Evolutionary conservation across 1,140 invertebrate species (phyloP), one percentile per base, ranked within the genome.

Genomic region (Tenebrio molitor): DNA sequence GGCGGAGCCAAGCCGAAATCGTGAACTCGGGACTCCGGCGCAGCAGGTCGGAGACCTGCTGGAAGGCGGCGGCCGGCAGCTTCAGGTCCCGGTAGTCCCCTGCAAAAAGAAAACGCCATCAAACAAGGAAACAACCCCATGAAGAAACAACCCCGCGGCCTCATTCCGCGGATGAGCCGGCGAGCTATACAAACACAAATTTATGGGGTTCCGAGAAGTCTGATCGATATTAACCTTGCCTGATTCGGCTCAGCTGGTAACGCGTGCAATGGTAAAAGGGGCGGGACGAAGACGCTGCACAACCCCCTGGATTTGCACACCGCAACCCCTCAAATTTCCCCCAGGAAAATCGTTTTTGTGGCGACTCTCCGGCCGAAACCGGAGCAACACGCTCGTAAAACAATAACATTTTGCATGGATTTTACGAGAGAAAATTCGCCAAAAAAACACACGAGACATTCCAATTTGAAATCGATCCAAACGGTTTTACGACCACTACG

Each of bases 11-110:
- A 29, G 93, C 92, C 64, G 92, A 87, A 77, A 95, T 86, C 50
- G 93, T 95, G 84, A 95, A 94, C 84, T 95, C 93, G 75, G 90
- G 88, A 76, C 89, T 90, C 77, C 85, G 85, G 69, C 88, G 87
- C 78, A 95, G 85, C 79, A 93, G 81, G 71, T 90, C 86, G 25
- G 88, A 87, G 16, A 91, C 91, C 77, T 87, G 86, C 74, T 89
- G 84, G 82, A 90, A 92, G 71, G 88, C 87, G 44, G 84, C 82
- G 72, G 89, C 85, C 73, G 90, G 90, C 79, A 95, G 83, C 83
- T 89, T 88, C 78, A 95, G 86, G 78, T 91, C 89, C 79, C 93
- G 87, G 76, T 88, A 87, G 77, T 92, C 90, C 80, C 91, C 92
- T 93, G 81, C 5, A 82, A 84, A 44, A 73, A 50, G 8, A 76